Evolutionary conservation across 92 coral and sea anemone species (phyloP), one percentile per base, ranked within the genome.

Genomic region (Nematostella vectensis): DNA sequence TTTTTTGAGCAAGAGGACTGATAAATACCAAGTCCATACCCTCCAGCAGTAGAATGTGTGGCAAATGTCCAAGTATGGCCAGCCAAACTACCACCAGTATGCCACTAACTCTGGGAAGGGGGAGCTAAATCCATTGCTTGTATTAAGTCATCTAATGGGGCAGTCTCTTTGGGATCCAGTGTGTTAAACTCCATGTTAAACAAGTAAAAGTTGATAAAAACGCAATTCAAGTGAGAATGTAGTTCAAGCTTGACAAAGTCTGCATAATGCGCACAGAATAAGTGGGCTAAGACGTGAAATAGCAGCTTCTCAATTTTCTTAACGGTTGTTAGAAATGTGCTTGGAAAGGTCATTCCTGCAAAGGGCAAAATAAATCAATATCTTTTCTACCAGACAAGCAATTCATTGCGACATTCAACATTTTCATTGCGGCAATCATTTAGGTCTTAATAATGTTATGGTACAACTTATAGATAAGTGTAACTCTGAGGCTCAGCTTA

Each of bases 121-220:
- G n/a, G 57, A 1, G 69, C 40, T 16, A 91, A 36, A 11, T 89
- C 95, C 93, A 86, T 91, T 16, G 95, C 96, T 55, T 78, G 98
- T 23, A 82, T 80, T 24, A 91, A 59, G 58, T 91, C 98, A 15
- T 91, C 98, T 47, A 91, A 65, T 0, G 98, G 98, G 0, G 75
- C 96, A 16, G 86, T 91, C 57, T 91, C 98, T 70, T 84, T 85
- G 20, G 95, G 68, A 29, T 91, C 98, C 55, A 91, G 63, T 50
- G 83, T 72, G 43, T 74, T 79, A 67, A 86, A 91, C 53, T 78
- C 86, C 68, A 81, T 85, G 56, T 88, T 76, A 61, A 81, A 91
- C 29, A 87, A 48, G 57, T 80, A 57, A 42, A 91, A 86, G 71
- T 87, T 79, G 77, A 86, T 91, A 57, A 91, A 87, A 27, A 82